phyloP scores from a whole-genome alignment of 2,888 invertebrate species.

The Melitaea athalia region DNA sequence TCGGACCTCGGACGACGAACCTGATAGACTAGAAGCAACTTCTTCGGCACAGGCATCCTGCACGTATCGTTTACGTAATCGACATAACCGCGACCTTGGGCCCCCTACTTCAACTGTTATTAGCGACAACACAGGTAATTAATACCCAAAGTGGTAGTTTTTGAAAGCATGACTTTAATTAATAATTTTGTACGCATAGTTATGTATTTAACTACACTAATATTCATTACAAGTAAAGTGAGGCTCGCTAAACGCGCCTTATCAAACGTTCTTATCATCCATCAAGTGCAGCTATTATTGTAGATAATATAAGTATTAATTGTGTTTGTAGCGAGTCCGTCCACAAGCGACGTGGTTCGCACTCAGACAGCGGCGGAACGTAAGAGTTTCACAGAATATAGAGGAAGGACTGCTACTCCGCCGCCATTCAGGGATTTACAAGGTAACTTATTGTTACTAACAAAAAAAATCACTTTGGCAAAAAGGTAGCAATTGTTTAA shows the following conservation, averaged over 20 bases:
- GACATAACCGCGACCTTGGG: slow-evolving; percentile 61
- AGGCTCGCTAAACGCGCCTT: slow-evolving; percentile 48
- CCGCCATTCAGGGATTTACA: slow-evolving; percentile 66
- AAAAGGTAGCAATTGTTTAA: not conserved
- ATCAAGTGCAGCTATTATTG: slow-evolving; percentile 65
- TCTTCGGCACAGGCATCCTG: slow-evolving; percentile 51
- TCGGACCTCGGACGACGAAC: slow-evolving; percentile 56
- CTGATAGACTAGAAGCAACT: slow-evolving; percentile 57
- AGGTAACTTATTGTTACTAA: slow-evolving; percentile 50
- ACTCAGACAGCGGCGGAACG: slow-evolving; percentile 55
- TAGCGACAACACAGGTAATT: slow-evolving; percentile 67
- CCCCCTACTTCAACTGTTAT: slow-evolving; percentile 67
- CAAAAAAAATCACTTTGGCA: not conserved
- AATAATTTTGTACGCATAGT: not conserved
- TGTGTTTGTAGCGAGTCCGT: slow-evolving; percentile 65
- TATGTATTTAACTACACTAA: not conserved
- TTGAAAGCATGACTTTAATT: not conserved
- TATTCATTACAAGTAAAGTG: slow-evolving; percentile 32
- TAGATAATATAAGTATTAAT: slow-evolving; percentile 56
- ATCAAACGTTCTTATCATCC: slow-evolving; percentile 66
- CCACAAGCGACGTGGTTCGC: slow-evolving; percentile 57
- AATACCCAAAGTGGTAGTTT: not conserved
- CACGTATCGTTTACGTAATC: slow-evolving; percentile 62
- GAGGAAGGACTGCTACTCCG: slow-evolving; percentile 59
- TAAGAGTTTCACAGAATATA: slow-evolving; percentile 55